These are phyloP conservation scores for Microplitis mediator DNA, from an alignment of 1,140 invertebrate genomes.

Conservation along the genomic window DNA sequence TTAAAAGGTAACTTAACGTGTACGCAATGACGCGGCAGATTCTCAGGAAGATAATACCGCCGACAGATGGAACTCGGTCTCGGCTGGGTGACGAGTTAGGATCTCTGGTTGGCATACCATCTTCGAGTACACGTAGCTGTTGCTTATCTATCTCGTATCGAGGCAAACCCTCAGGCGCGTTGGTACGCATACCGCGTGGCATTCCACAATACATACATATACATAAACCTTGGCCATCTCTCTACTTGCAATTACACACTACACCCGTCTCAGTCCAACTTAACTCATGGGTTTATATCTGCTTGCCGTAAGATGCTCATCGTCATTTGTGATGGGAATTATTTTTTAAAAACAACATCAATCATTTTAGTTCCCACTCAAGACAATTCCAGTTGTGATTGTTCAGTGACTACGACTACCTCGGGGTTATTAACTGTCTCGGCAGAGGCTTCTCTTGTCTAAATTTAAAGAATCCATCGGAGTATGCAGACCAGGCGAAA, in stretches of 20 bases:
- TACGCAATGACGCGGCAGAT: conserved; percentile 45
- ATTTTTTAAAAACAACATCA: conserved; percentile 1
- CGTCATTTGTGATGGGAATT: not conserved
- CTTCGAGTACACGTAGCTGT: conserved; percentile 27
- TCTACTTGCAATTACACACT: conserved; percentile 1
- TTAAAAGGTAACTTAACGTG: conserved; percentile 27
- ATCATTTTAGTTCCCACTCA: conserved; percentile 9
- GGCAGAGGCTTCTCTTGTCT: not conserved
- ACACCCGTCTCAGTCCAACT: conserved; percentile 8
- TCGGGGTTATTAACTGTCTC: not conserved
- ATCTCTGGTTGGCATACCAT: conserved; percentile 39
- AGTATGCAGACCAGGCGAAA: not conserved
- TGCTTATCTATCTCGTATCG: conserved; percentile 28
- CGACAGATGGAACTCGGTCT: conserved; percentile 41
- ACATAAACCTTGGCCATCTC: not conserved
- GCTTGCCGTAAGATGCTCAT: not conserved
- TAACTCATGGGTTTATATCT: not conserved
- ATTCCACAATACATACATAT: conserved; percentile 45
- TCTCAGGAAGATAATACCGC: conserved; percentile 36
- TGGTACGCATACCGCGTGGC: conserved; percentile 43
- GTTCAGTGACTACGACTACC: not conserved
- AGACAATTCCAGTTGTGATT: conserved; percentile 18
- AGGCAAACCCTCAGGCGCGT: conserved; percentile 34
- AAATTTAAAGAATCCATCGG: not conserved
- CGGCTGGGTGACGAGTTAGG: conserved; percentile 36